Percentiles rank a stretch among this genome's conserved stretches.
These are phyloP conservation scores for Scortum barcoo DNA, from an alignment of 2,113 vertebrate species.

Conservation along the genomic window DNA sequence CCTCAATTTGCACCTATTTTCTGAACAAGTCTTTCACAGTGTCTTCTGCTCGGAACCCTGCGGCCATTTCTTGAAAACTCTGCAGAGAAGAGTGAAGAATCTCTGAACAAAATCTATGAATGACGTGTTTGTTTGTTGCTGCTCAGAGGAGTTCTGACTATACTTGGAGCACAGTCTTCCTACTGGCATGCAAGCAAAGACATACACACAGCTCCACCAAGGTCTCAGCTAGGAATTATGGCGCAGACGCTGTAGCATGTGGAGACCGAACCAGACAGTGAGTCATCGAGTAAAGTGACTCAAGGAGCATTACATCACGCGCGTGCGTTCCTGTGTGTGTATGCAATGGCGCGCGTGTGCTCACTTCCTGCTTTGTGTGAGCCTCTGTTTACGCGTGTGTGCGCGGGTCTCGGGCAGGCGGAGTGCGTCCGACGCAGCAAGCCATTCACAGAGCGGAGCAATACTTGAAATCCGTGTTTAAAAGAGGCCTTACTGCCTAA, in stretches of 20 bases:
- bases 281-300: constrained; percentile 61
- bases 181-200: not conserved
- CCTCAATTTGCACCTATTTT: not conserved
- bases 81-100: too few species aligned
- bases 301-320: constrained; percentile 20
- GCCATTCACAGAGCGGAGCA: constrained; percentile 8
- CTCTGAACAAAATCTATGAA: not conserved
- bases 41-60: not conserved
- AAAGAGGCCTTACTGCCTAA: constrained; percentile 24
- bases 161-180: not conserved
- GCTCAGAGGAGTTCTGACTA: constrained; percentile 10
- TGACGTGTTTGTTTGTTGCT: constrained; percentile 1
- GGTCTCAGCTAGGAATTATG: constrained; percentile 40
- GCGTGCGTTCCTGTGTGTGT: constrained; percentile 12
- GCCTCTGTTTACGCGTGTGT: not conserved
- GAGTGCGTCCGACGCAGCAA: not conserved
- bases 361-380: not conserved
- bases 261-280: constrained; percentile 55
- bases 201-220: not conserved
- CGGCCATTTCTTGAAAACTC: not conserved
- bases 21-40: not conserved
- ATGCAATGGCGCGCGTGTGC: not conserved
- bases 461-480: constrained; percentile 22
- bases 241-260: constrained; percentile 52
- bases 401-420: constrained; percentile 2